phyloP scores from a whole-genome alignment of 2,113 vertebrate species.

The Thomomys bottae region DNA sequence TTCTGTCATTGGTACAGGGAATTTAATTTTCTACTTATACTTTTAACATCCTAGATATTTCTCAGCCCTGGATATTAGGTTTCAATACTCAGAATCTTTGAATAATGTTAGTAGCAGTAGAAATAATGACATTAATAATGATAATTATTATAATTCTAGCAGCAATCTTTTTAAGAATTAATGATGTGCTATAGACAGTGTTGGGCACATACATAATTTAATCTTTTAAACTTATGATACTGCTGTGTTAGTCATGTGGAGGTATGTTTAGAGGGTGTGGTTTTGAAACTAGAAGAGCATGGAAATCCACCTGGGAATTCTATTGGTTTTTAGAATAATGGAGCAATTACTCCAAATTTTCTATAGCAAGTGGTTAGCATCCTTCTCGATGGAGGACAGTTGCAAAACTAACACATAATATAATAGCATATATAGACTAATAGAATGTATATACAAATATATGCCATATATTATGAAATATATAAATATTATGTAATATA shows the following conservation, averaged over 20 bases:
- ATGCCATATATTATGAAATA: too few relatives aligned
- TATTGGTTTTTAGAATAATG: neutral
- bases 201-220: neutral
- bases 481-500: too few relatives aligned
- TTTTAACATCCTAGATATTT: neutral
- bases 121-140: neutral
- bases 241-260: neutral
- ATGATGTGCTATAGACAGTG: neutral
- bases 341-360: neutral
- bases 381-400: neutral
- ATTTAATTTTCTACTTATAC: constrained; percentile 4
- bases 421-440: neutral
- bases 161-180: neutral
- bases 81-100: neutral
- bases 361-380: neutral
- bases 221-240: neutral
- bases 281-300: neutral
- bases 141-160: neutral
- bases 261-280: neutral
- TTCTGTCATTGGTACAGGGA: neutral
- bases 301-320: neutral
- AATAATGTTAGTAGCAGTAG: neutral
- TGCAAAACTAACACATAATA: neutral
- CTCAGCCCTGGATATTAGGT: neutral
- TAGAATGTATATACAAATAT: too few relatives aligned